Conservation (phyloP, 2,113 vertebrate species). For the Copsychus sechellarum region DNA sequence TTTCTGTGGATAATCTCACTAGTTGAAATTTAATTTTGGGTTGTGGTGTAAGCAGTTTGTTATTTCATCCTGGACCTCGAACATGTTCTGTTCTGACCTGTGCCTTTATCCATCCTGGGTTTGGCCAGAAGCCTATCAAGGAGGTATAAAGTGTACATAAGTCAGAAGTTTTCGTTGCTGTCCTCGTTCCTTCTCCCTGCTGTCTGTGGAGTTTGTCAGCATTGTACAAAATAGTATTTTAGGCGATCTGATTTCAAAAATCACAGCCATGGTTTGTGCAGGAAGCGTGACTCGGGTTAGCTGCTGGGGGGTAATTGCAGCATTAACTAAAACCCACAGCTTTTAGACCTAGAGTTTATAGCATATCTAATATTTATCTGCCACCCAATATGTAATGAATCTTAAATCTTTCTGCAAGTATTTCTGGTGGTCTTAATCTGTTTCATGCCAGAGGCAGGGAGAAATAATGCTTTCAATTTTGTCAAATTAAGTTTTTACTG, state of each 20-base stretch:
- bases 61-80: neutral
- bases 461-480: constrained; percentile 13
- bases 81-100: accelerated
- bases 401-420: neutral
- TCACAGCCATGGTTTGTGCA: neutral
- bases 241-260: neutral
- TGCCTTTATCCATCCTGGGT: neutral
- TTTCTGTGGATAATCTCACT: neutral
- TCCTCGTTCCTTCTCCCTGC: neutral
- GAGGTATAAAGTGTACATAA: neutral
- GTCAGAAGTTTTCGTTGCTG: neutral
- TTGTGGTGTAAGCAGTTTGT: neutral
- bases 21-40: neutral
- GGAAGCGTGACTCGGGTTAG: neutral
- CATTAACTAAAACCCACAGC: neutral
- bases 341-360: neutral
- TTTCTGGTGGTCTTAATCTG: constrained; percentile 43
- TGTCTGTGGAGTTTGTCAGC: neutral
- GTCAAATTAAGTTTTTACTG: constrained; percentile 50
- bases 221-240: neutral
- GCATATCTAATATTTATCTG: constrained; percentile 10
- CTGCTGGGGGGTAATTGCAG: neutral
- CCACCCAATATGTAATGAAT: neutral
- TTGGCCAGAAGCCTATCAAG: neutral
- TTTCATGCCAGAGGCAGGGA: neutral